Percentiles rank a stretch among this genome's conserved stretches.
These are phyloP conservation scores for Tryphoninae sp. DNA, from an alignment of 2,888 invertebrate genomes.

Conservation along the genomic window DNA sequence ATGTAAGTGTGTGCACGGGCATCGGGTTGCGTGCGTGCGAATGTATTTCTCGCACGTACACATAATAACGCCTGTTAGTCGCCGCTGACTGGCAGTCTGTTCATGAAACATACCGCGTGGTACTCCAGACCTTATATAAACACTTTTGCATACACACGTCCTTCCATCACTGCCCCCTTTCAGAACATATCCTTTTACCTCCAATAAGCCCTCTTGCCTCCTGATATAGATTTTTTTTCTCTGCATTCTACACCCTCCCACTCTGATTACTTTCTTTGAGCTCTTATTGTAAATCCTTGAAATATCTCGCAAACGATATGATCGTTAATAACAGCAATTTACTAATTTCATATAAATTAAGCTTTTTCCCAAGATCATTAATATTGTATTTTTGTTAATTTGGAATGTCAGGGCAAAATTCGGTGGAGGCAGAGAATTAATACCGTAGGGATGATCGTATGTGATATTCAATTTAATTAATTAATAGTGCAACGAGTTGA, in stretches of 20 bases:
- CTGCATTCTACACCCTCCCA: no score
- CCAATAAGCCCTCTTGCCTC: no score
- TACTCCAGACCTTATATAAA: conserved; percentile 3
- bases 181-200: no score
- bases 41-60: background rate
- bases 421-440: background rate
- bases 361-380: no score
- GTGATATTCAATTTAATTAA: background rate
- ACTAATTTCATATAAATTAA: no score
- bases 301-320: no score
- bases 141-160: conserved; percentile 2
- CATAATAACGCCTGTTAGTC: background rate
- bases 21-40: background rate
- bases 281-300: no score
- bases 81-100: background rate
- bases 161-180: background rate
- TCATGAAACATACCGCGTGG: conserved; percentile 9
- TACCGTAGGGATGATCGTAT: background rate
- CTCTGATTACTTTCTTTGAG: no score
- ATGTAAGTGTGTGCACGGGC: background rate
- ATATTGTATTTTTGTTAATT: background rate
- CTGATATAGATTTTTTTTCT: no score
- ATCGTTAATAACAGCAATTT: no score
- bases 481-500: background rate
- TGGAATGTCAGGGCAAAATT: background rate